Base-by-base conservation (phyloP, 2,113 vertebrate genomes). In the Rynchops niger region DNA sequence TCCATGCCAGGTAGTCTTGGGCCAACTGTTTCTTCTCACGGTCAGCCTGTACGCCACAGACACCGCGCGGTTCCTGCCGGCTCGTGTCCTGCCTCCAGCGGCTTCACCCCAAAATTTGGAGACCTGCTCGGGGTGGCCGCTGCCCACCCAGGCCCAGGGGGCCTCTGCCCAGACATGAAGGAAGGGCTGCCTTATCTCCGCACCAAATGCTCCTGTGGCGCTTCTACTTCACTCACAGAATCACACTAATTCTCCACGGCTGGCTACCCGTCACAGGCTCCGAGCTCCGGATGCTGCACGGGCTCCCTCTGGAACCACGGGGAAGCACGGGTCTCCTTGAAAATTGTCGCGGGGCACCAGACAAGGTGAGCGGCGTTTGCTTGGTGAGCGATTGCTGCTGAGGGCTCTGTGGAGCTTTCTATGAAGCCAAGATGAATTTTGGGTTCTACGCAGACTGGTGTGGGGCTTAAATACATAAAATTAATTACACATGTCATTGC, bases 321-420 rank as follows among this genome's bases (percentile, higher is more conserved):
- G 17, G 20, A 12, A 30, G 23, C 50, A 22, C 30, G 3, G 20
- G 25, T 56, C 47, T 40, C 40, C 55, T 4, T 13, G 22, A 32
- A 50, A 62, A 16, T 4, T 11, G 15, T 14, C 34, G 25, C 3
- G 26, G 30, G 30, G 16, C 49, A 19, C 4, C 29, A 3, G 36
- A 15, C 36, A 30, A 7, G 10, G 4, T 26, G 4, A 29, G 49
- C 32, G 11, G 22, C 0, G 0, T 9, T 16, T 3, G 5, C 7
- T 26, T 4, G 19, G 5, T 0, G 8, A 6, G 4, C 0, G 0
- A 10, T 2, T 2, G 53, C 53, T 62, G 49, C 36, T 6, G 17
- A 4, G 34, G 23, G 30, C 3, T 47, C 50, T 47, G 29, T 2
- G 49, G 5, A 12, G 22, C 29, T 49, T 67, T 43, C 66, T 19